phyloP scores from a whole-genome alignment of 1,140 invertebrate genomes.

The Neodiprion virginianus region DNA sequence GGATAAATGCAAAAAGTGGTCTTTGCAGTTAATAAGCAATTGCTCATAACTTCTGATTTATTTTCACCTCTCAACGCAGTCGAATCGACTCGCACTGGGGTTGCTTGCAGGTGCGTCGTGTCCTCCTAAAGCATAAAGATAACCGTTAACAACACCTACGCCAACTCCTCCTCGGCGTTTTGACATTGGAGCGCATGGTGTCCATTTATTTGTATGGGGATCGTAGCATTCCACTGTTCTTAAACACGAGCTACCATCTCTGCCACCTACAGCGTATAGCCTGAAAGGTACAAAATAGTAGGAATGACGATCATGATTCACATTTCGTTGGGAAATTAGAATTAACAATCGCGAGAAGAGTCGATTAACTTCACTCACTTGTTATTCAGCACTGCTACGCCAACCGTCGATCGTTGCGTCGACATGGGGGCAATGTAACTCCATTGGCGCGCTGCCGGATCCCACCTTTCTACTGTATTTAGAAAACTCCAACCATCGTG shows the following conservation, averaged over 20 bases:
- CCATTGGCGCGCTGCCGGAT: conserved; percentile 85
- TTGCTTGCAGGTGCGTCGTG: conserved; percentile 89
- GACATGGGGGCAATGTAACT: conserved; percentile 88
- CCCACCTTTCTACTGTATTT: conserved; percentile 92
- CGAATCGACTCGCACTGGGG: conserved; percentile 80
- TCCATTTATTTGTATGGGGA: conserved; percentile 91
- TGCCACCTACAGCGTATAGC: conserved; percentile 91
- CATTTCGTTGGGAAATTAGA: conserved; percentile 9
- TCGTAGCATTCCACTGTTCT: conserved; percentile 93
- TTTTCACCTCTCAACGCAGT: conserved; percentile 89
- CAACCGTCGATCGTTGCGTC: conserved; percentile 85
- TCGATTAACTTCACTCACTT: conserved; percentile 61
- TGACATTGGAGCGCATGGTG: conserved; percentile 86
- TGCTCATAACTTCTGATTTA: neutral
- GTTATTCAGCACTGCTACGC: conserved; percentile 84
- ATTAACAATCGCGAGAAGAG: conserved; percentile 2
- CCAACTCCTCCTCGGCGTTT: conserved; percentile 88
- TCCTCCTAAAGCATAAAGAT: conserved; percentile 85
- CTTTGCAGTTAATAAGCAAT: neutral
- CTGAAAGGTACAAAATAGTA: conserved; percentile 50
- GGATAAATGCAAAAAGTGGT: too few species aligned
- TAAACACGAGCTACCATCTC: conserved; percentile 90
- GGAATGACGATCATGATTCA: conserved; percentile 1
- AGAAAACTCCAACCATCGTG: conserved; percentile 96
- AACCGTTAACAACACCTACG: conserved; percentile 82